Evolutionary conservation across 2,888 invertebrate species (phyloP), one percentile per base, ranked within the genome.

Genomic region (Eupithecia abbreviata): DNA sequence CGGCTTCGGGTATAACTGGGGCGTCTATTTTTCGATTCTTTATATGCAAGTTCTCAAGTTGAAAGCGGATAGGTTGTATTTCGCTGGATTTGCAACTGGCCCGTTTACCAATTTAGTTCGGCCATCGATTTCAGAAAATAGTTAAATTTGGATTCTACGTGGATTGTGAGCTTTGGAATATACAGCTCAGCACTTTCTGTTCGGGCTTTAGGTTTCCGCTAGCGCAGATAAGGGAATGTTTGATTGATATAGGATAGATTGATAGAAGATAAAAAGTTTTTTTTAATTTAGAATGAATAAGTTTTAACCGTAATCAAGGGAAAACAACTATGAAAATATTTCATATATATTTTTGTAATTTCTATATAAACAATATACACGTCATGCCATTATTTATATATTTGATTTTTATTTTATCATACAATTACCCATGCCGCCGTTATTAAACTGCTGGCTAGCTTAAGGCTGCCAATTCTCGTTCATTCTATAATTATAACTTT

Each of bases 11-110:
- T 42, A 73, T 68, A 78, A 74, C 76, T 76, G 76, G 78, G 70
- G 78, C 78, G 74, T 76, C 76, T 78, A 78, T 78, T 78, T 76
- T 76, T 76, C 76, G 78, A 72, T 68, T 76, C 76, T 76, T 72
- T 76, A 72, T 72, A 74, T 74, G 72, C 76, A 68, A 78, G 74
- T 74, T 69, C 74, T 73, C 76, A 74, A 76, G 74, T 42, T 72
- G 74, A 70, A 71, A 70, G 51, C 49, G 65, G 68, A 72, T 75
- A 74, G 71, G 71, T 66, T 55, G 72, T 72, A 65, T 72, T 78
- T 74, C 43, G 72, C 72, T 66, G 49, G 71, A 42, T 65, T 72
- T 67, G 69, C 69, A 71, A 67, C 71, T 74, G 62, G 58, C 68
- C 75, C 65, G 71, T 74, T 76, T 78, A 51, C 73, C 58, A 69